These are phyloP conservation scores for Criorhina ranunculi DNA, from an alignment of 2,888 invertebrate genomes.

Conservation along the genomic window DNA sequence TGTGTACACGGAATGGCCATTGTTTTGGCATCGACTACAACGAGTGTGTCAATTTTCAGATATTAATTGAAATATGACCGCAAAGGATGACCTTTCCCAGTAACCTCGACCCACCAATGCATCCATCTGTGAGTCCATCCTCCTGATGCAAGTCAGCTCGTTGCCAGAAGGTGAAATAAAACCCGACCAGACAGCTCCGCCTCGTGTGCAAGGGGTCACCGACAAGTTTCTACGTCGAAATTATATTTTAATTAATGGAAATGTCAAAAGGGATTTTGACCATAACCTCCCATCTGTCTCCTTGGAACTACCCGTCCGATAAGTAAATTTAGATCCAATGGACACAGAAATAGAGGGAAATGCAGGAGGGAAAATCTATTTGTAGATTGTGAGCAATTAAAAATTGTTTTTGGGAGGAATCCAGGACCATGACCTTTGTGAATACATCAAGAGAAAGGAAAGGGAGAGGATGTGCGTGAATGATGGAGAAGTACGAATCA, in stretches of 20 bases:
- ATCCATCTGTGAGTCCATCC: background rate
- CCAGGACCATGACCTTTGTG: too few relatives aligned
- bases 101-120: background rate
- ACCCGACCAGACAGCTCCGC: background rate
- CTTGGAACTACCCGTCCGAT: too few relatives aligned
- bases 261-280: conserved; percentile 5
- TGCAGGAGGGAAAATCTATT: too few relatives aligned
- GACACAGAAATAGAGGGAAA: too few relatives aligned
- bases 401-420: too few relatives aligned
- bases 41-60: conserved; percentile 28
- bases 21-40: conserved; percentile 44
- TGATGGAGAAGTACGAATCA: background rate
- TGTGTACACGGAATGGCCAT: background rate
- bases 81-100: conserved; percentile 43
- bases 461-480: too few relatives aligned
- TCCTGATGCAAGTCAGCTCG: conserved; percentile 1
- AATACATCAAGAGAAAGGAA: too few relatives aligned
- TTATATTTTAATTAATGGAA: conserved; percentile 49
- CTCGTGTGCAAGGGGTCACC: conserved; percentile 21
- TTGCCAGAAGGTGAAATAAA: too few relatives aligned
- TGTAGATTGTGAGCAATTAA: too few relatives aligned
- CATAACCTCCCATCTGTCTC: conserved; percentile 12
- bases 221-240: conserved; percentile 11
- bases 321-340: too few relatives aligned
- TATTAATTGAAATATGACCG: conserved; percentile 44